Evolutionary conservation across 1,140 invertebrate species (phyloP).

Genomic region (Aphaenogaster rudis): DNA sequence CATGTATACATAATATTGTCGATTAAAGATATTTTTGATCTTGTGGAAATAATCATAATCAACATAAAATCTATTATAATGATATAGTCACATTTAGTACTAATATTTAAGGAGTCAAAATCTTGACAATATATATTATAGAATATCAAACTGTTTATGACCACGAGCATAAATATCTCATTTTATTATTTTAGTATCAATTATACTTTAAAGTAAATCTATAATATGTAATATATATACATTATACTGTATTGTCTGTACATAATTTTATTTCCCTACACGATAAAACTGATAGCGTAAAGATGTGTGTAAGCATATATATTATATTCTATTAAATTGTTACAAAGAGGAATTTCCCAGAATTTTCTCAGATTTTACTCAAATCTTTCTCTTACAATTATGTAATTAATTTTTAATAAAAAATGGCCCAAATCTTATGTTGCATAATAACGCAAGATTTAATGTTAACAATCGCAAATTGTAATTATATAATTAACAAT

Average conservation of each 20-base stretch:
- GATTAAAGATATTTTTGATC: neutral
- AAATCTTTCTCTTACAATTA: neutral
- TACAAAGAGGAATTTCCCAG: neutral
- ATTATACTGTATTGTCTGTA: neutral
- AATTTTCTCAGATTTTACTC: neutral
- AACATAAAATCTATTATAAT: neutral
- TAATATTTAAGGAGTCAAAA: neutral
- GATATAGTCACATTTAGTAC: conserved; percentile 6
- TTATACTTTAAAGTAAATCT: neutral
- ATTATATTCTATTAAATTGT: conserved; percentile 14
- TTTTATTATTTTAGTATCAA: neutral
- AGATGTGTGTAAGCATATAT: neutral
- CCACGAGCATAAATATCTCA: neutral
- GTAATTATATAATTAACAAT: neutral
- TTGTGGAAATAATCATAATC: neutral
- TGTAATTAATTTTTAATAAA: neutral
- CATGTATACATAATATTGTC: neutral
- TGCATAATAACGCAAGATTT: neutral
- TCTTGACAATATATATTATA: neutral
- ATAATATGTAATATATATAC: neutral
- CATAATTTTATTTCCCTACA: neutral
- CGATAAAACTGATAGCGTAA: neutral
- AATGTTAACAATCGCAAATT: neutral
- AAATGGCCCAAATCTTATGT: neutral
- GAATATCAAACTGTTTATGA: neutral